Percentiles rank a stretch among this genome's conserved stretches.
These are phyloP conservation scores for Agrilus cyanescens DNA, from an alignment of 2,888 invertebrate genomes.

Conservation along the genomic window DNA sequence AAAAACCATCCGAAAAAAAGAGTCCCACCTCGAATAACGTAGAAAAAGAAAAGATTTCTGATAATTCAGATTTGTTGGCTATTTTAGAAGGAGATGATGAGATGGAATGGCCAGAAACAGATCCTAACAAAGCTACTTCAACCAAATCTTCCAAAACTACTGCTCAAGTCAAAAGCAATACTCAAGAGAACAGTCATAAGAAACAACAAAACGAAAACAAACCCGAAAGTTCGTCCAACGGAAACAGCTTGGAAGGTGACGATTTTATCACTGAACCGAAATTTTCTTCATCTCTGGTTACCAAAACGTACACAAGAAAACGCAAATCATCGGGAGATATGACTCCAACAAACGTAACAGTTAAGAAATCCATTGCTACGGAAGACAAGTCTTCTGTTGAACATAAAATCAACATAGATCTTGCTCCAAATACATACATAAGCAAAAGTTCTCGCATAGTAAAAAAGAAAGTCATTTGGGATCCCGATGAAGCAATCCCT, in stretches of 20 bases:
- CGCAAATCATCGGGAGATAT: constrained; percentile 25
- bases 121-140: constrained; percentile 15
- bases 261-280: constrained; percentile 23
- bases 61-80: constrained; percentile 43
- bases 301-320: constrained; percentile 34
- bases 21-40: constrained; percentile 2
- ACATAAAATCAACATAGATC: constrained; percentile 6
- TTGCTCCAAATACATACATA: constrained; percentile 25
- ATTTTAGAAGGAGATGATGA: constrained; percentile 45
- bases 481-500: constrained; percentile 45
- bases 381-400: constrained; percentile 10
- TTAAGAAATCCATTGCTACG: not conserved
- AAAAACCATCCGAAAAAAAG: not conserved
- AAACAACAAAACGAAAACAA: not conserved
- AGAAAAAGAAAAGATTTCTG: constrained; percentile 25
- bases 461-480: constrained; percentile 63
- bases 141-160: no score
- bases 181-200: not conserved
- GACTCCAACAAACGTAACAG: not conserved
- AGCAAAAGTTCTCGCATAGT: constrained; percentile 45
- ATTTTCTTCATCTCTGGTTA: constrained; percentile 25
- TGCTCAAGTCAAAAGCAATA: not conserved
- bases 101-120: constrained; percentile 14
- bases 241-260: not conserved
- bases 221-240: not conserved